Evolutionary conservation across 2,888 invertebrate species (phyloP).

Genomic region (Scelioninae gen. 2): DNA sequence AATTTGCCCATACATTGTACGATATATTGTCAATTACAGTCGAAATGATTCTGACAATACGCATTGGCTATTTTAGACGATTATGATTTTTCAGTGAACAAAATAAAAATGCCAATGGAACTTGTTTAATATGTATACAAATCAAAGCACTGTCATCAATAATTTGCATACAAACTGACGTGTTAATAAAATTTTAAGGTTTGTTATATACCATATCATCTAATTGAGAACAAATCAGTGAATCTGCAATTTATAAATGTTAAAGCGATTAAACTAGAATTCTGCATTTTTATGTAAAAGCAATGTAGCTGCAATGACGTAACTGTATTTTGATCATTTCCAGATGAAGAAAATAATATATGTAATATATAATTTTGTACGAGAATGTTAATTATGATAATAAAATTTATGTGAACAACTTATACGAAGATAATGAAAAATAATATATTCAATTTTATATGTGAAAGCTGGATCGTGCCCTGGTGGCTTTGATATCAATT

Average conservation of each 20-base stretch:
- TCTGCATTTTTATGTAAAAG: constrained; percentile 8
- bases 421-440: constrained; percentile 3
- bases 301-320: constrained; percentile 25
- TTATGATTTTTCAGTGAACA: no score
- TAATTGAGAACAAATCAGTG: constrained; percentile 21
- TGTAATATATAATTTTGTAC: constrained; percentile 17
- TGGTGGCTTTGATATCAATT: constrained; percentile 28
- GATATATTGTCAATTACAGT: no score
- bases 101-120: no score
- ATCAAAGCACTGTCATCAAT: constrained; percentile 15
- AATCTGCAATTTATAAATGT: constrained; percentile 17
- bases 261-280: constrained; percentile 11
- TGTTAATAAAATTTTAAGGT: constrained; percentile 8
- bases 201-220: constrained; percentile 7
- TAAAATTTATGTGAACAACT: constrained; percentile 10
- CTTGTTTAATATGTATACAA: constrained; percentile 2
- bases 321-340: constrained; percentile 17
- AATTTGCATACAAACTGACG: constrained; percentile 19
- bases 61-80: no score
- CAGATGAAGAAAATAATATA: constrained; percentile 3
- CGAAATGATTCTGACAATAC: no score
- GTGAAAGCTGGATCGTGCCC: constrained; percentile 17
- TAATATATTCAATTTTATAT: constrained; percentile 13
- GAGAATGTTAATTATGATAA: constrained; percentile 4
- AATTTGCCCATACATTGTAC: no score